Percentiles rank a stretch among this genome's conserved stretches.
Evolutionary conservation across 2,888 invertebrate species (phyloP).

Genomic region (Hydropsyche betteni): DNA sequence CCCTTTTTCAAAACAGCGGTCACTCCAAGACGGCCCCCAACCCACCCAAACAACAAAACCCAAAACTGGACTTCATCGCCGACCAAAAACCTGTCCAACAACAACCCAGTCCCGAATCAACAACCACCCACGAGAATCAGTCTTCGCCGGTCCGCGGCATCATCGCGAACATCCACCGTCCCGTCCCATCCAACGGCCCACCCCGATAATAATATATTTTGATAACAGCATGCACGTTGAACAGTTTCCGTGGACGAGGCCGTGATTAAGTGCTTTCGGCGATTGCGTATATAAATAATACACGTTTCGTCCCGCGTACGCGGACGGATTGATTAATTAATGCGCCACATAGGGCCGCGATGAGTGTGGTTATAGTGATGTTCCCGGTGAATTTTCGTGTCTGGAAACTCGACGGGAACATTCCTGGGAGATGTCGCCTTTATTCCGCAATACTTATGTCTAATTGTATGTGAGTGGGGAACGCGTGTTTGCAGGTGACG

Average conservation of each 20-base stretch:
- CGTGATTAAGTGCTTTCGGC: constrained; percentile 9
- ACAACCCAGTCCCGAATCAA: no score
- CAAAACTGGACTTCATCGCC: not conserved
- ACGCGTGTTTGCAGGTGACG: no score
- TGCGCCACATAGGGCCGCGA: constrained; percentile 1
- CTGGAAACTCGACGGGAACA: constrained; percentile 1
- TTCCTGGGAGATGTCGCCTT: no score
- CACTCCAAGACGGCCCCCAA: no score
- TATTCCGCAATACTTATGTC: no score
- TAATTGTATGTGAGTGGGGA: no score
- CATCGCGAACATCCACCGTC: not conserved
- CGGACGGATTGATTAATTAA: constrained; percentile 18
- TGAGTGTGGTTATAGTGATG: constrained; percentile 25
- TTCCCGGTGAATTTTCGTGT: constrained; percentile 29
- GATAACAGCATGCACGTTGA: no score
- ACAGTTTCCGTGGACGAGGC: not conserved
- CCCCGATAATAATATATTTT: no score
- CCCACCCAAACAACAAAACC: not conserved
- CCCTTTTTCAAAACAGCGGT: no score
- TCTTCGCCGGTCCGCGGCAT: not conserved
- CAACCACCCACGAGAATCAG: not conserved
- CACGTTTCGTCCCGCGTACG: not conserved
- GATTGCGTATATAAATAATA: not conserved
- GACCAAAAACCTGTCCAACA: not conserved
- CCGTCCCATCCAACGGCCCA: not conserved